Conservation (phyloP, 2,797 vertebrate species). For the Euphonia xanthogaster region DNA sequence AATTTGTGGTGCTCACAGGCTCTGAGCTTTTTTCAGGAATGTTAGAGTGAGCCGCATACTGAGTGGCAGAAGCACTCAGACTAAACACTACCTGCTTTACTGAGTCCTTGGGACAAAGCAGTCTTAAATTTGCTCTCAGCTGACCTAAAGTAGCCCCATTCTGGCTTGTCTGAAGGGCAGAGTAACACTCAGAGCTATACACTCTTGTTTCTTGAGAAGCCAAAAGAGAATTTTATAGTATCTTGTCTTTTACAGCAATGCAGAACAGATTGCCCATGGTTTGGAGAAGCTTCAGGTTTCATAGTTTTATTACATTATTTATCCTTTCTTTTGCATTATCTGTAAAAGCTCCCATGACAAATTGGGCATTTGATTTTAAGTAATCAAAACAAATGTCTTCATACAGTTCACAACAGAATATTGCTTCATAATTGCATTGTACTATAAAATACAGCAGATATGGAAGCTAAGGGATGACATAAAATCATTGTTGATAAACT, state of each 20-base stretch:
- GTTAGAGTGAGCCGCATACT: not conserved
- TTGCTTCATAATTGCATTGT: not conserved
- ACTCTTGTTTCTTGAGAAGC: not conserved
- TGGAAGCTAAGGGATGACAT: not conserved
- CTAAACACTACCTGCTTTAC: not conserved
- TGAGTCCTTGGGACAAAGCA: not conserved
- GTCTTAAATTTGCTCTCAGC: not conserved
- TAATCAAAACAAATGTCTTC: not conserved
- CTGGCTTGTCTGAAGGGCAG: not conserved
- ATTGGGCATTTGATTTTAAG: not conserved
- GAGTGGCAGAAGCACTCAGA: not conserved
- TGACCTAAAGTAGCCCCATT: not conserved
- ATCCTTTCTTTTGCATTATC: not conserved
- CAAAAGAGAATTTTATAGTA: not conserved
- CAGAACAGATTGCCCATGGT: not conserved
- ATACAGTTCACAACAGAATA: not conserved
- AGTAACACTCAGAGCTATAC: not conserved
- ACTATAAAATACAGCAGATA: not conserved
- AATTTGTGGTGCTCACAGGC: not conserved
- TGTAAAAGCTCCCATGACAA: not conserved
- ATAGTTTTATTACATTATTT: not conserved
- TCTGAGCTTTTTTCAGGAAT: not conserved
- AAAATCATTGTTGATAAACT: conserved; percentile 16
- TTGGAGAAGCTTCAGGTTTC: not conserved
- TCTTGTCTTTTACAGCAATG: not conserved